Conservation (phyloP, 2,113 vertebrate genomes). For the Illadopsis cleaveri region DNA sequence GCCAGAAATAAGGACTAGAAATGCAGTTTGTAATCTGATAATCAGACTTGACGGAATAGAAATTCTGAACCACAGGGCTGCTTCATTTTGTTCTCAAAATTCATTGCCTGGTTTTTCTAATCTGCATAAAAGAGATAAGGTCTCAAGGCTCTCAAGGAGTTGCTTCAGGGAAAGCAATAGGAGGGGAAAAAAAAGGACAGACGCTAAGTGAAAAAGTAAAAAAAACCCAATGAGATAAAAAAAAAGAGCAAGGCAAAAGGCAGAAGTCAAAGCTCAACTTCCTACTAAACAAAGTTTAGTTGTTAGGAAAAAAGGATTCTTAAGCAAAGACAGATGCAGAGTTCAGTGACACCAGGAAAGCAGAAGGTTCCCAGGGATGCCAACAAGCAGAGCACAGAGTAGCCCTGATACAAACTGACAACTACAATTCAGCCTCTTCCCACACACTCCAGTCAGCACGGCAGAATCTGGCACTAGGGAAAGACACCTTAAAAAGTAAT, state of each 20-base stretch:
- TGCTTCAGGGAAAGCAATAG: background rate
- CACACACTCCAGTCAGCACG: background rate
- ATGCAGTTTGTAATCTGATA: background rate
- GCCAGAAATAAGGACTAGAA: background rate
- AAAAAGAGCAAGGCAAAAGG: background rate
- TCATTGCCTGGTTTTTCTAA: background rate
- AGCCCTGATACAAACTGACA: background rate
- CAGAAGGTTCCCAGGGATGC: background rate
- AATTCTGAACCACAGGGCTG: background rate
- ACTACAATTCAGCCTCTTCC: background rate
- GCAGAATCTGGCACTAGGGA: background rate
- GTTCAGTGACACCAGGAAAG: background rate
- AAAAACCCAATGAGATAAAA: background rate
- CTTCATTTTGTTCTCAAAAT: background rate
- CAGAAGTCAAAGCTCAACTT: background rate
- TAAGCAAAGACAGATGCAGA: background rate
- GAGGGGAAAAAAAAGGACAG: accelerated
- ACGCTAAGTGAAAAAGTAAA: background rate
- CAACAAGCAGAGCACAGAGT: background rate
- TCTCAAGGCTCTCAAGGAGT: background rate
- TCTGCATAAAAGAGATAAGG: background rate
- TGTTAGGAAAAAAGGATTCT: background rate
- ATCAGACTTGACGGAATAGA: background rate
- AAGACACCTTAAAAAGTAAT: background rate
- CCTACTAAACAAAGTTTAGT: accelerated